phyloP scores from a whole-genome alignment of 2,113 vertebrate species.

The Gopherus evgoodei region DNA sequence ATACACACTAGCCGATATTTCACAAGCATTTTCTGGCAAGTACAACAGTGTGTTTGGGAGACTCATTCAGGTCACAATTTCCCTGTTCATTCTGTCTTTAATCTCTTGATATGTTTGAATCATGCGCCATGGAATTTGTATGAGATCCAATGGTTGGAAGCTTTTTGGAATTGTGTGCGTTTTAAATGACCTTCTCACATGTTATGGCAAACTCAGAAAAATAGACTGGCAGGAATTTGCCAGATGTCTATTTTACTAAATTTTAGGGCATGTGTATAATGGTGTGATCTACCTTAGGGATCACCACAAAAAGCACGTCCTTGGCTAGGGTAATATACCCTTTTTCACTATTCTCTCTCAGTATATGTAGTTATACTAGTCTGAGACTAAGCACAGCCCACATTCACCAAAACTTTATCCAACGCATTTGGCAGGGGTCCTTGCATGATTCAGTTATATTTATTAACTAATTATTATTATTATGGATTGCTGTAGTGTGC shows the following conservation, averaged over 20 bases:
- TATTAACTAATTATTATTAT: neutral
- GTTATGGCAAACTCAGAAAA: neutral
- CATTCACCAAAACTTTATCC: neutral
- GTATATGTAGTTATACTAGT: neutral
- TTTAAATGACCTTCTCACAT: neutral
- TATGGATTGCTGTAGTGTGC: neutral
- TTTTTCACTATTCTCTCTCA: neutral
- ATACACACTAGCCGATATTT: neutral
- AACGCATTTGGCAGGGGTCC: neutral
- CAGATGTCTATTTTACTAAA: slow-evolving; percentile 4
- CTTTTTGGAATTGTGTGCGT: neutral
- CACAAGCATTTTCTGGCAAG: neutral
- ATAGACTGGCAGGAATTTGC: neutral
- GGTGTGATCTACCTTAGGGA: neutral
- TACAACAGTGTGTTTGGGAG: neutral
- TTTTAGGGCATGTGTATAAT: neutral
- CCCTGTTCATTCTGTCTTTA: slow-evolving; percentile 2
- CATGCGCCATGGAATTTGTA: neutral
- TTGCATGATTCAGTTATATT: neutral
- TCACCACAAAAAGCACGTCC: neutral
- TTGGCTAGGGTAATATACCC: neutral
- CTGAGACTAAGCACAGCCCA: neutral
- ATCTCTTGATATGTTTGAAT: slow-evolving; percentile 2
- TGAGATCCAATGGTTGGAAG: slow-evolving; percentile 13
- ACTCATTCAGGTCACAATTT: neutral